phyloP scores from a whole-genome alignment of 2,797 vertebrate species.

The Myotis planiceps region DNA sequence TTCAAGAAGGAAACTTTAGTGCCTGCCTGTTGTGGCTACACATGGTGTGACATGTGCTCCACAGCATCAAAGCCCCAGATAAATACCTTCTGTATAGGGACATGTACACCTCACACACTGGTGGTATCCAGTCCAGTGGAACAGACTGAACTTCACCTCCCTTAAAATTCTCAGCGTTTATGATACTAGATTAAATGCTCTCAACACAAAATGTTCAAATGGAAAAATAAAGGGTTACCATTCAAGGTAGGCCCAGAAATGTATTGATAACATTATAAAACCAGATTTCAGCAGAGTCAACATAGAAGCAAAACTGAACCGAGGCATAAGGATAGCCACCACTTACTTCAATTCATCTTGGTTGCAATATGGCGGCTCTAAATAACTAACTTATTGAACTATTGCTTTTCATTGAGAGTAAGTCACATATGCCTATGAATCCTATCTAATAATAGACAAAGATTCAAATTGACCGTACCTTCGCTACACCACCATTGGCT shows the following conservation, averaged over 20 bases:
- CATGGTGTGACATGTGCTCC: neutral
- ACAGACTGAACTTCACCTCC: neutral
- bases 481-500: too few relatives aligned
- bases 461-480: too few relatives aligned
- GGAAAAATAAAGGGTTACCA: neutral
- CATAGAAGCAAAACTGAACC: neutral
- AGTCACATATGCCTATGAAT: neutral
- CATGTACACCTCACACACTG: neutral
- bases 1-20: neutral
- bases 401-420: neutral
- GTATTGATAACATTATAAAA: neutral
- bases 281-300: neutral
- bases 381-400: neutral
- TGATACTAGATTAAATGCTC: neutral
- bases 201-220: neutral
- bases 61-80: neutral
- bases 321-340: too few relatives aligned
- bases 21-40: too few relatives aligned
- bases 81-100: neutral
- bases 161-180: neutral
- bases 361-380: neutral
- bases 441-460: too few relatives aligned
- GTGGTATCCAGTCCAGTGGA: neutral
- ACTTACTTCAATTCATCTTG: neutral
- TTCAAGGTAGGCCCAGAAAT: neutral